phyloP scores from a whole-genome alignment of 2,113 vertebrate genomes.

The Antennarius striatus region DNA sequence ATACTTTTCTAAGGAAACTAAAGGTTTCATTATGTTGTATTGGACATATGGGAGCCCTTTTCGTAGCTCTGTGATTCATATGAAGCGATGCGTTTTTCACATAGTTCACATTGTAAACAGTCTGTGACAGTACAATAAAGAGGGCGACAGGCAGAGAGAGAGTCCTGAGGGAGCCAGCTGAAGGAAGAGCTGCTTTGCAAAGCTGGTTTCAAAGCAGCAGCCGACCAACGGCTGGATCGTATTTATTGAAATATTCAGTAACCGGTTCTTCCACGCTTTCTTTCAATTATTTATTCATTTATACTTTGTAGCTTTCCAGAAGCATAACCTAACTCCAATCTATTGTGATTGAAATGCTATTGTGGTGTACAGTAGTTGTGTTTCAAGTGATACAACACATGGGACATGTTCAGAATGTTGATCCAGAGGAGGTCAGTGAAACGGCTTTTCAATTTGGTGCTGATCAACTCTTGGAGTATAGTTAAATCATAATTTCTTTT shows the following conservation, averaged over 20 bases:
- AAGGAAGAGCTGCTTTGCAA: constrained; percentile 32
- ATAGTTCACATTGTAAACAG: constrained; percentile 30
- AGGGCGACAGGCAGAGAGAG: constrained; percentile 10
- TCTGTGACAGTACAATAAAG: constrained; percentile 3
- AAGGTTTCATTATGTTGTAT: constrained; percentile 30
- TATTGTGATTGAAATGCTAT: not conserved
- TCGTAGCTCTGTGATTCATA: constrained; percentile 6
- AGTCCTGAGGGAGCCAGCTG: constrained; percentile 31
- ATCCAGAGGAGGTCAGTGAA: not conserved
- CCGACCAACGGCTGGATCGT: constrained; percentile 23
- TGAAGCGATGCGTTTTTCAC: not conserved
- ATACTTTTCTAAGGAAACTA: constrained; percentile 7
- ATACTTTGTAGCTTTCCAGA: constrained; percentile 4
- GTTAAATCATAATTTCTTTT: no score
- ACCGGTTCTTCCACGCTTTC: constrained; percentile 34
- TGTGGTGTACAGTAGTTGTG: constrained; percentile 3
- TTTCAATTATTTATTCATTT: not conserved
- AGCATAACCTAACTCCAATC: constrained; percentile 35
- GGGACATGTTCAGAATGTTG: constrained; percentile 5
- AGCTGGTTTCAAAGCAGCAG: constrained; percentile 39
- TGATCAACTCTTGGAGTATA: not conserved
- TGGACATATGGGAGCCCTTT: constrained; percentile 8
- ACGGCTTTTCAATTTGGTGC: constrained; percentile 11
- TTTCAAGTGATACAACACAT: not conserved
- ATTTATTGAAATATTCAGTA: constrained; percentile 31